Percentiles rank a stretch among this genome's conserved stretches.
These are phyloP conservation scores for Conistra vaccinii DNA, from an alignment of 2,888 invertebrate species.

Conservation along the genomic window DNA sequence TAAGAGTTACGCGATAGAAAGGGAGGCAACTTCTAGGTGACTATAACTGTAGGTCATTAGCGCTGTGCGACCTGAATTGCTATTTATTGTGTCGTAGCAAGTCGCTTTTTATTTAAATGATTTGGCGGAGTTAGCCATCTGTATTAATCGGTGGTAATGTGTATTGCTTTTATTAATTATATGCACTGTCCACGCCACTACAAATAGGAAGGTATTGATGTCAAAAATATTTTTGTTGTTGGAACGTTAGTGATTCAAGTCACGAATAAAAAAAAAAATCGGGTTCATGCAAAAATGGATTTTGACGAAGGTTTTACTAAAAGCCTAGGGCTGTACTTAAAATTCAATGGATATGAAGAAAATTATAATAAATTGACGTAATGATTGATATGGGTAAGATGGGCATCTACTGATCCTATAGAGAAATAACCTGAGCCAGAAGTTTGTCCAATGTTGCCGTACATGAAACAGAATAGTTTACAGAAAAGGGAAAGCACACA, in stretches of 20 bases:
- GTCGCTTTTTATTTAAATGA: too few species aligned
- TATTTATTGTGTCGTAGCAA: too few species aligned
- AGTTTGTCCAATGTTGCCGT: constrained; percentile 61
- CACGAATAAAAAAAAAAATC: not conserved
- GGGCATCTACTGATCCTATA: constrained; percentile 51
- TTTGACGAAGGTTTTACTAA: constrained; percentile 5
- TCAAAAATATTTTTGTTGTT: not conserved
- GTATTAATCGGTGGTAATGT: not conserved
- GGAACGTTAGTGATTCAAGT: not conserved
- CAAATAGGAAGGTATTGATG: constrained; percentile 8
- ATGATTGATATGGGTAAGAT: constrained; percentile 26
- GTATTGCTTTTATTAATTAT: not conserved
- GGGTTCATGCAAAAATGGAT: constrained; percentile 48
- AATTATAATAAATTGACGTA: constrained; percentile 16
- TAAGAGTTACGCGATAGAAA: too few species aligned
- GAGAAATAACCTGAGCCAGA: constrained; percentile 57
- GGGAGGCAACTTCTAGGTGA: too few species aligned
- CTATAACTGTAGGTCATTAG: too few species aligned
- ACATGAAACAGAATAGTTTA: constrained; percentile 63
- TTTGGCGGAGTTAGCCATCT: too few species aligned
- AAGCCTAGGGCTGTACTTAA: constrained; percentile 32
- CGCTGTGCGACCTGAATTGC: too few species aligned
- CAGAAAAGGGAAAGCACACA: constrained; percentile 50
- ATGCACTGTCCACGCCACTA: not conserved
- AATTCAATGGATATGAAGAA: constrained; percentile 6